Percentiles rank a stretch among this genome's conserved stretches.
These are phyloP conservation scores for Ectropis grisescens DNA, from an alignment of 1,140 invertebrate genomes.

Conservation along the genomic window DNA sequence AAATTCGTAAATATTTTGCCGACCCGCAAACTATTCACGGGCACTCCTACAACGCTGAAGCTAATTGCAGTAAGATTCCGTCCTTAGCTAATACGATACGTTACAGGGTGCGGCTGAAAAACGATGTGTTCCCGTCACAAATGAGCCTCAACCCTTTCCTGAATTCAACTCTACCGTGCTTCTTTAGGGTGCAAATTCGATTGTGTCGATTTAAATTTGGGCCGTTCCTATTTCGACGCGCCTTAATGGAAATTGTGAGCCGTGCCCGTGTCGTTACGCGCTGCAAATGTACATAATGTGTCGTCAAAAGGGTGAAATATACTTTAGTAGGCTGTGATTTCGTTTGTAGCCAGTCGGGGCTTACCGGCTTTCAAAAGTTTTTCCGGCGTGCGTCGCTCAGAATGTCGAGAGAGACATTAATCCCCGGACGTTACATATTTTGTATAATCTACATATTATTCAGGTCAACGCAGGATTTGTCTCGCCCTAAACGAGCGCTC, in stretches of 20 bases:
- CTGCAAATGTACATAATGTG: slow-evolving; percentile 65
- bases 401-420: too few species aligned
- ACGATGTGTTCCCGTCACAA: slow-evolving; percentile 20
- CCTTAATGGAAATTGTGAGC: slow-evolving; percentile 65
- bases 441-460: too few species aligned
- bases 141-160: slow-evolving; percentile 6
- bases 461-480: too few species aligned
- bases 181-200: slow-evolving; percentile 26
- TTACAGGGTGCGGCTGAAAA: slow-evolving; percentile 39
- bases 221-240: slow-evolving; percentile 25
- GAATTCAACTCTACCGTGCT: slow-evolving; percentile 12
- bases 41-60: slow-evolving; percentile 50
- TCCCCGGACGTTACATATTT: too few species aligned
- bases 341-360: slow-evolving; percentile 34
- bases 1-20: too few species aligned
- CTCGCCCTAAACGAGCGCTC: too few species aligned
- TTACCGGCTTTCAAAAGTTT: slow-evolving; percentile 53
- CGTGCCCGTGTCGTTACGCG: slow-evolving; percentile 61
- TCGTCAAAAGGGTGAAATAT: slow-evolving; percentile 68
- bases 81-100: slow-evolving; percentile 65
- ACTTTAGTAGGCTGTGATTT: slow-evolving; percentile 60
- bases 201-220: slow-evolving; percentile 20
- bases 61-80: slow-evolving; percentile 65
- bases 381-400: neutral
- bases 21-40: slow-evolving; percentile 2